Evolutionary conservation across 1,140 invertebrate species (phyloP), one percentile per base, ranked within the genome.

Genomic region (Brachionus rotundiformis): DNA sequence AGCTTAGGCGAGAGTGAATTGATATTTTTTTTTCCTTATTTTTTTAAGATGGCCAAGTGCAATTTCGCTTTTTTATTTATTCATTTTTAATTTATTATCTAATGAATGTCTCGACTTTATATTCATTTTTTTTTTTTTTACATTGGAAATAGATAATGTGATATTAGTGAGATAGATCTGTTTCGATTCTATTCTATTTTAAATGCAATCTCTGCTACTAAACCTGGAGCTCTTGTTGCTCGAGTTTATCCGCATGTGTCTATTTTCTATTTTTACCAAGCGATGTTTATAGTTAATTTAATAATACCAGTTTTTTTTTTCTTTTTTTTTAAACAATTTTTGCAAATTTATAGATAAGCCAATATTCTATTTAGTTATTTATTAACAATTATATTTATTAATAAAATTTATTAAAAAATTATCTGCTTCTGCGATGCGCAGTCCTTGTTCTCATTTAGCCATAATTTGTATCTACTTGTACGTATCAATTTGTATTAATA

Each of bases 231-330:
- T 23, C 5, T 31, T 63, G 13, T 63, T 31, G 47, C 47, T 54
- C 47, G 19, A 54, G 16, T 54, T 54, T 54, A 19, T 54, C 47
- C 47, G 47, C 47, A 54, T 54, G 5, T 54, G 8, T 54, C 19
- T 19, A 54, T 6, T 54, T 54, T 54, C 47, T 63, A 31, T 33
- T 63, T 63, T 63, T 63, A 63, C 61, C 61, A 33, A 33, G 23
- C 25, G 25, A 63, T 63, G 61, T 63, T 63, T 63, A 63, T 63
- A 63, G 61, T 63, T 63, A 63, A 63, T 63, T 63, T 63, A 63
- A 63, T 29, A 63, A 54, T 54, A 54, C 47, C 61, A 63, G 29
- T 29, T 29, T 63, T 63, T 63, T 63, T 41, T 11, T 29, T 29
- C 29, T 63, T 63, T 63, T 41, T 11, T 41, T 63, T 63, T 29